Percentiles rank a stretch among this genome's conserved stretches.
These are phyloP conservation scores for Echeneis naucrates DNA, from an alignment of 2,797 vertebrate species.

Conservation along the genomic window DNA sequence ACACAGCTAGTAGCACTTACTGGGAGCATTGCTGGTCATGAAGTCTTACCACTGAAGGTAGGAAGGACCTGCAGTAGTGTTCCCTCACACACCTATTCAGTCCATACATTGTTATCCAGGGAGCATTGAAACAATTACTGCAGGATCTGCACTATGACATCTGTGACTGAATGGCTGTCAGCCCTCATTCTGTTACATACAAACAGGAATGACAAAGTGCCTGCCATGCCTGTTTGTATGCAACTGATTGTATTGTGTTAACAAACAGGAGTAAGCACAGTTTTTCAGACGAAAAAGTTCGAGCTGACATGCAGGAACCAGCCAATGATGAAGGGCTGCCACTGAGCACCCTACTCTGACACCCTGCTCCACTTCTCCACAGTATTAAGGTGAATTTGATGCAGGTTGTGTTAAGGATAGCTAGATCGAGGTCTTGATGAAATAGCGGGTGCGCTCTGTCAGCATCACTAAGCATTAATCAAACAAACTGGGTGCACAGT, in stretches of 20 bases:
- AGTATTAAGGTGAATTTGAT: slow-evolving; percentile 88
- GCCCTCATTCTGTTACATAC: slow-evolving; percentile 72
- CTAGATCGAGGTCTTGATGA: slow-evolving; percentile 86
- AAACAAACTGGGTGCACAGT: slow-evolving; percentile 74
- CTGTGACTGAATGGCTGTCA: slow-evolving; percentile 60
- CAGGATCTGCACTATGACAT: slow-evolving; percentile 47
- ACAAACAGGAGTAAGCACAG: slow-evolving; percentile 37
- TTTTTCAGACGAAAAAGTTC: slow-evolving; percentile 54
- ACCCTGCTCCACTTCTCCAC: slow-evolving; percentile 75
- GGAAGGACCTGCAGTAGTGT: too few relatives aligned
- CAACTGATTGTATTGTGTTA: not conserved
- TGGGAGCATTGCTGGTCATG: too few relatives aligned
- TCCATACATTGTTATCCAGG: not conserved
- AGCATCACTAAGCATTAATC: slow-evolving; percentile 88
- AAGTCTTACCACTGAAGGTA: too few relatives aligned
- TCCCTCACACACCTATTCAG: too few relatives aligned
- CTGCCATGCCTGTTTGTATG: not conserved
- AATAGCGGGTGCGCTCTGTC: slow-evolving; percentile 81
- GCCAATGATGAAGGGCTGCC: slow-evolving; percentile 71
- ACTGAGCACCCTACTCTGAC: slow-evolving; percentile 60
- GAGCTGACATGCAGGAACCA: slow-evolving; percentile 62
- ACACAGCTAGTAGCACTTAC: not conserved
- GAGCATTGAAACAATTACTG: not conserved
- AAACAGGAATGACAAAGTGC: slow-evolving; percentile 71
- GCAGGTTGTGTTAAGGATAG: slow-evolving; percentile 73